These are phyloP conservation scores for Pogonophryne albipinna DNA, from an alignment of 2,797 vertebrate species.

Conservation along the genomic window DNA sequence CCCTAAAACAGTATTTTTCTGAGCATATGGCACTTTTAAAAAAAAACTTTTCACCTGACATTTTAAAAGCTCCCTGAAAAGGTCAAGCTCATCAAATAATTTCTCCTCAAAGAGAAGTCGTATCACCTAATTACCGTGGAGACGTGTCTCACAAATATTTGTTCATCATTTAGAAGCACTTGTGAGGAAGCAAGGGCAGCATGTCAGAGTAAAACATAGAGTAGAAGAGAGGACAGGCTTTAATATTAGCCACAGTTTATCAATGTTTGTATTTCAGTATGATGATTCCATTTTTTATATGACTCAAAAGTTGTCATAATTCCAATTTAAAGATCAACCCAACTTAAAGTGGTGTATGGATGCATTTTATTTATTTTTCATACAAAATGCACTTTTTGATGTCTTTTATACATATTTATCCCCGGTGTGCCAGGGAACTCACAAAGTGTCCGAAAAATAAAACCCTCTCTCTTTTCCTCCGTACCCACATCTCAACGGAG, in stretches of 20 bases:
- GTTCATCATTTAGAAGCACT: slow-evolving; percentile 51
- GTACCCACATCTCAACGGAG: no score
- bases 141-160: slow-evolving; percentile 62
- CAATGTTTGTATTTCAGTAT: neutral
- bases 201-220: neutral
- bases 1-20: slow-evolving; percentile 69
- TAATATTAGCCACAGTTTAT: neutral
- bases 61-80: slow-evolving; percentile 82
- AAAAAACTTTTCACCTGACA: slow-evolving; percentile 79
- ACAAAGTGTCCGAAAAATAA: no score
- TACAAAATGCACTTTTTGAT: no score
- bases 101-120: slow-evolving; percentile 68
- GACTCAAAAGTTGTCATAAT: neutral
- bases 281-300: neutral
- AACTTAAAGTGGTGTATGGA: neutral
- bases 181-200: slow-evolving; percentile 24
- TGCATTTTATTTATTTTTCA: neutral
- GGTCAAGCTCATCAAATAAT: slow-evolving; percentile 82
- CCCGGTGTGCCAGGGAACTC: no score
- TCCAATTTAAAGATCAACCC: neutral
- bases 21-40: slow-evolving; percentile 75
- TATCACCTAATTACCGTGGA: slow-evolving; percentile 66
- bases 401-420: no score
- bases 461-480: no score
- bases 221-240: slow-evolving; percentile 4